phyloP scores from a whole-genome alignment of 2,888 invertebrate species.

The Tenthredo amoena region DNA sequence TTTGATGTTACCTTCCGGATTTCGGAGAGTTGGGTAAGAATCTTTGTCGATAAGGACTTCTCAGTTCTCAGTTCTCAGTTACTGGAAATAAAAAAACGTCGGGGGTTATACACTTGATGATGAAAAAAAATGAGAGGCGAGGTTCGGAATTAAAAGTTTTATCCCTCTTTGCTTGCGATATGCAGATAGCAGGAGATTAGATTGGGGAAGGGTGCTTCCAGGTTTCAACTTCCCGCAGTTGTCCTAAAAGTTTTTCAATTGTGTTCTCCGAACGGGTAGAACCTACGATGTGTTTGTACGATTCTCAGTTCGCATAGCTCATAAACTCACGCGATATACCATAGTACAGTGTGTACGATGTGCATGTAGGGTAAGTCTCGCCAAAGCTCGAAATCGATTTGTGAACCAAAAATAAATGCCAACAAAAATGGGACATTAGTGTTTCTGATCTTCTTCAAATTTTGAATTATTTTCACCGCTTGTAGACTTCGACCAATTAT shows the following conservation, averaged over 20 bases:
- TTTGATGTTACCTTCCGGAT: background rate
- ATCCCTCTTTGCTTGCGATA: constrained; percentile 30
- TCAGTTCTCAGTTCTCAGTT: background rate
- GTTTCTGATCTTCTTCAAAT: background rate
- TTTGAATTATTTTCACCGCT: background rate
- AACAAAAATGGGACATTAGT: background rate
- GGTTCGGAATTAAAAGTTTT: constrained; percentile 42
- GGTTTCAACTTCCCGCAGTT: constrained; percentile 35
- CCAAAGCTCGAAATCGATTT: background rate
- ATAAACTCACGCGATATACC: constrained; percentile 1
- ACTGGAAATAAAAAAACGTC: background rate
- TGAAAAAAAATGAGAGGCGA: constrained; percentile 19
- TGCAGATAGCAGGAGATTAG: constrained; percentile 47
- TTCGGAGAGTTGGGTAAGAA: background rate
- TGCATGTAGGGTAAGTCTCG: background rate
- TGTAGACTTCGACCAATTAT: background rate
- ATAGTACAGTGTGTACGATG: background rate
- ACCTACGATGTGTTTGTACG: constrained; percentile 22
- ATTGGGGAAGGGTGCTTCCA: constrained; percentile 34
- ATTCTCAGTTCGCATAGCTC: constrained; percentile 8
- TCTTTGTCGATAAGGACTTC: background rate
- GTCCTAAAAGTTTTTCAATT: constrained; percentile 48
- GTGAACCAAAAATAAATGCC: background rate
- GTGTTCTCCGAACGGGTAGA: constrained; percentile 19
- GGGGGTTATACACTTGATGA: background rate